Evolutionary conservation across 2,113 vertebrate species (phyloP).

Genomic region (Scatophagus argus): DNA sequence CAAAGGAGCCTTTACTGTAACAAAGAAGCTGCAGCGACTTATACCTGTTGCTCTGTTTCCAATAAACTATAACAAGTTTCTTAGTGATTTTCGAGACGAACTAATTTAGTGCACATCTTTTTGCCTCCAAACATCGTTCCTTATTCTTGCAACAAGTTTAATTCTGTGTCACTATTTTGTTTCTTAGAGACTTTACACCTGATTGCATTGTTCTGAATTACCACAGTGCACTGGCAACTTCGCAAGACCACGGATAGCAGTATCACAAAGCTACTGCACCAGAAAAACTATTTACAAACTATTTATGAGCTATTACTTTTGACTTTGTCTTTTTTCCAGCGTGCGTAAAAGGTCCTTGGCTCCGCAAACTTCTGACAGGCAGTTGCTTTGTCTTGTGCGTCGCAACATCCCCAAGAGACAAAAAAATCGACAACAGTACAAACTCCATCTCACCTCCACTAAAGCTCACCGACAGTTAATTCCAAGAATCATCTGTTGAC

Average conservation of each 20-base stretch:
- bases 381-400: slow-evolving; percentile 77
- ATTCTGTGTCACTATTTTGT: slow-evolving; percentile 44
- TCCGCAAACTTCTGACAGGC: slow-evolving; percentile 82
- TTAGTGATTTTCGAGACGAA: not conserved
- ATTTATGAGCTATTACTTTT: slow-evolving; percentile 10
- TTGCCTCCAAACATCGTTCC: not conserved
- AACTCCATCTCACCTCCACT: slow-evolving; percentile 57
- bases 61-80: slow-evolving; percentile 63
- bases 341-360: slow-evolving; percentile 62
- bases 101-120: not conserved
- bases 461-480: slow-evolving; percentile 20
- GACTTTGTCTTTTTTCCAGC: slow-evolving; percentile 29
- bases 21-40: slow-evolving; percentile 82
- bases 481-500: slow-evolving; percentile 18
- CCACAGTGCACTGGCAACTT: slow-evolving; percentile 67
- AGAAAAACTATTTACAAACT: slow-evolving; percentile 31
- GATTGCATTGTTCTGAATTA: slow-evolving; percentile 76
- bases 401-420: slow-evolving; percentile 76
- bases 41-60: slow-evolving; percentile 85
- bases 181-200: slow-evolving; percentile 77
- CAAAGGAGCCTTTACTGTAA: slow-evolving; percentile 85
- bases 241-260: slow-evolving; percentile 7
- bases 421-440: slow-evolving; percentile 41
- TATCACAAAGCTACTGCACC: slow-evolving; percentile 4
- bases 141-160: slow-evolving; percentile 58